Evolutionary conservation across 2,113 vertebrate species (phyloP), one percentile per base, ranked within the genome.

Genomic region (Danionella cerebrum): DNA sequence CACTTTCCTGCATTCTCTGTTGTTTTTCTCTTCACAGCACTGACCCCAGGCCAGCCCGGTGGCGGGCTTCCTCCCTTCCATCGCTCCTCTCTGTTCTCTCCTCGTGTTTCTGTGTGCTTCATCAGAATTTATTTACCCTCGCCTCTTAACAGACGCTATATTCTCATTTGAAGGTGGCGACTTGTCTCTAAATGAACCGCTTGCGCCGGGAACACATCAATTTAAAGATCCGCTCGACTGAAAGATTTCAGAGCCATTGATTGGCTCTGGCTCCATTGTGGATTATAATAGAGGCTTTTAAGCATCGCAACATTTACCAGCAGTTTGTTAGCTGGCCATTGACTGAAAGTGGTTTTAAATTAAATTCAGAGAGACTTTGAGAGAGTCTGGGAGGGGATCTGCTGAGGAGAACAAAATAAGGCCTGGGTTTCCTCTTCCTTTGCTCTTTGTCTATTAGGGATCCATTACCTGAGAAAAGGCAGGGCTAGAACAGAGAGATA

Each of bases 271-370:
- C 24, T 60, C 57, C 11, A 25, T 31, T 13, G 57, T 4, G 11
- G 39, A 31, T 60, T 60, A 44, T 31, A 60, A 60, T 60, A 60
- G 57, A 2, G 11, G 14, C 25, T 60, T 60, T 60, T 45, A 60
- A 42, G 45, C 57, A 44, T 60, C 42, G 41, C 57, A 45, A 16
- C 57, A 45, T 60, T 60, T 60, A 60, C 57, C 57, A 60, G 57
- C 39, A 45, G 39, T 60, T 45, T 60, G 45, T 60, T 45, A 60
- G 39, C 57, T 31, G 25, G 11, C 25, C 57, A 8, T 45, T 60
- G 57, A 60, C 57, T 41, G 39, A 60, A 60, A 60, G 39, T 29
- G 16, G 16, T 29, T 31, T 41, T 45, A 60, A 60, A 60, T 60
- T 6, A 45, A 44, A 18, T 45, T 45, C 45, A 18, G 25, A 60